phyloP scores from a whole-genome alignment of 1,140 invertebrate species.

The Drosophila parvula region DNA sequence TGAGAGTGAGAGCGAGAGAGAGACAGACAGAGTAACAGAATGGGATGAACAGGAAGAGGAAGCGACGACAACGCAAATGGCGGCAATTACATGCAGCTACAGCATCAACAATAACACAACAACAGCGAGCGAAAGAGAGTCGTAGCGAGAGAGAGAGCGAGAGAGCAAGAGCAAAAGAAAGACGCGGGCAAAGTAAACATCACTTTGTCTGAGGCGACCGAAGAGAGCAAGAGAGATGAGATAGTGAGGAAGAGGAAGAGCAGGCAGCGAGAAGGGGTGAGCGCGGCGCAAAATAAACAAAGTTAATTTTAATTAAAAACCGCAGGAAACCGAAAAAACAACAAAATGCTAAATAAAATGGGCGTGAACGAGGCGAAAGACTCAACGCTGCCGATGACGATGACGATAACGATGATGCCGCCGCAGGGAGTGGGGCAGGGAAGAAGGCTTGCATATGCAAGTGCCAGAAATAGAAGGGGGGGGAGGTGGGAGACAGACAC shows the following conservation, averaged over 20 bases:
- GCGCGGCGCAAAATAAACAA: slow-evolving; percentile 78
- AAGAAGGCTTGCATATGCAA: slow-evolving; percentile 60
- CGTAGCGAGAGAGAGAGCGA: background rate
- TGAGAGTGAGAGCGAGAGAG: background rate
- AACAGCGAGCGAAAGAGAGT: slow-evolving; percentile 7
- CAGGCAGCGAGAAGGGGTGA: slow-evolving; percentile 30
- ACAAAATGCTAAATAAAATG: slow-evolving; percentile 78
- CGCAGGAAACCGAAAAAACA: slow-evolving; percentile 75
- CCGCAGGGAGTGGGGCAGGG: background rate
- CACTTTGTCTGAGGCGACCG: slow-evolving; percentile 54
- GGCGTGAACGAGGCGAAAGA: slow-evolving; percentile 47
- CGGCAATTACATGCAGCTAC: slow-evolving; percentile 75
- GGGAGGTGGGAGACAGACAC: slow-evolving; percentile 20
- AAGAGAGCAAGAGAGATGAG: background rate
- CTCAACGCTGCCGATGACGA: slow-evolving; percentile 42
- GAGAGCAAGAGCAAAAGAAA: slow-evolving; percentile 25
- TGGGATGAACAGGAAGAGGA: slow-evolving; percentile 4
- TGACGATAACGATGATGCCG: slow-evolving; percentile 29
- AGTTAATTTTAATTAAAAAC: slow-evolving; percentile 83
- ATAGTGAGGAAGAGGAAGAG: background rate
- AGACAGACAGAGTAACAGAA: background rate
- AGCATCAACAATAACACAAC: slow-evolving; percentile 50
- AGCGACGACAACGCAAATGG: slow-evolving; percentile 71
- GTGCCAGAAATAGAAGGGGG: slow-evolving; percentile 39
- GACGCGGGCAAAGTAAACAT: slow-evolving; percentile 66